A percentile compares a stretch with the other conserved stretches of the same genome.
These are phyloP conservation scores for Mus spicilegus DNA, from an alignment of 2,113 vertebrate genomes.

Conservation along the genomic window DNA sequence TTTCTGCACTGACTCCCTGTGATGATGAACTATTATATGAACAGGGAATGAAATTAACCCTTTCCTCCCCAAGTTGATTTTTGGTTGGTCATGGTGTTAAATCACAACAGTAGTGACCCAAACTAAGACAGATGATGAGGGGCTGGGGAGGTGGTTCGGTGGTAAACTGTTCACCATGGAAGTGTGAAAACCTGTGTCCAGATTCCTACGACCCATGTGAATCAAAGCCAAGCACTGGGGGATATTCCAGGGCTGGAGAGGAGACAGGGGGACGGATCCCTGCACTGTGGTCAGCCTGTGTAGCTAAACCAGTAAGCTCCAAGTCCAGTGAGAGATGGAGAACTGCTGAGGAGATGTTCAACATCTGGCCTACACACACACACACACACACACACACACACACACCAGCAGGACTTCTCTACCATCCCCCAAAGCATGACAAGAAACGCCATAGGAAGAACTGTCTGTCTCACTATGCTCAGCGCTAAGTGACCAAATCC, in stretches of 20 bases:
- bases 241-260: too few relatives aligned
- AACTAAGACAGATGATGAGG: neutral
- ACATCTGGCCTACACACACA: neutral
- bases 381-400: neutral
- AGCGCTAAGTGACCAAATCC: slow-evolving; percentile 53
- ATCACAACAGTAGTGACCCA: neutral
- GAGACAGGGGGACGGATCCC: neutral
- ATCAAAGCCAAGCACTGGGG: neutral
- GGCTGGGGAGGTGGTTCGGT: neutral
- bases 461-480: neutral
- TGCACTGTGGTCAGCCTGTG: neutral
- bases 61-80: neutral
- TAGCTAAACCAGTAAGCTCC: neutral
- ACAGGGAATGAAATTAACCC: neutral
- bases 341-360: neutral
- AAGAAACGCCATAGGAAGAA: too few relatives aligned
- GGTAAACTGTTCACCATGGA: neutral
- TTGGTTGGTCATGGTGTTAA: neutral
- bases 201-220: neutral
- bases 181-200: neutral
- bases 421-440: neutral
- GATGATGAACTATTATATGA: neutral
- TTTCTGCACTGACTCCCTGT: neutral
- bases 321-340: neutral
- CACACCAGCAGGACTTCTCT: slow-evolving; percentile 59